Base-by-base conservation (phyloP, 1,140 invertebrate species). In the Campoletis sonorensis region DNA sequence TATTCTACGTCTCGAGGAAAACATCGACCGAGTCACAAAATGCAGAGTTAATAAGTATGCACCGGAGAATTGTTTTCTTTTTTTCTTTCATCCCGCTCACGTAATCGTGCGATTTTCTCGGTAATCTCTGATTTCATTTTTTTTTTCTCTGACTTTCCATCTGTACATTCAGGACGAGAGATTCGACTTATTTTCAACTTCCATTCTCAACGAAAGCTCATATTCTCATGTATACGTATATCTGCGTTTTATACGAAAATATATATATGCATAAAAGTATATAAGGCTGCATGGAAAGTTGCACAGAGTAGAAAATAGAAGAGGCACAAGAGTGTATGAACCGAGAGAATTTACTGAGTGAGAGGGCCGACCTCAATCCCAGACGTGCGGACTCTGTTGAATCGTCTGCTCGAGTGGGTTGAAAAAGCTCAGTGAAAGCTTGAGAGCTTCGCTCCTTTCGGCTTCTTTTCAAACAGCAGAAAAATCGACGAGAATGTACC, bases 131-230 rank as follows among this genome's bases (percentile, higher is more conserved):
- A 26, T 27, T 27, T 1, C 23, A 5, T 64, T 64, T n/a, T n/a
- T n/a, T 26, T 13, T 64, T 26, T 26, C 11, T 23, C 61, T 26
- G 4, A 10, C 21, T 26, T 26, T 10, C 81, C 79, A 81, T 82
- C 73, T 49, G 54, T 79, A 71, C 72, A 58, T 81, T 86, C 18
- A 10, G 84, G 83, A 84, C 84, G 75, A 84, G 79, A 78, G 81
- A 85, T 80, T 82, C 82, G 81, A 87, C 81, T 87, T 83, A 88
- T 88, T 88, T 85, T 82, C 49, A 75, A 84, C 84, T 86, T 79
- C 80, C 81, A 86, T 85, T 84, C 83, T 84, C 87, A 87, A 87
- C 86, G 82, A 84, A 83, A 83, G 68, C 80, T 84, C 80, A 70
- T 21, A 26, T 67, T 23, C 61, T 5, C 61, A 15, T 10, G 3